These are phyloP conservation scores for Felis chaus DNA, from an alignment of 2,113 vertebrate species.

Conservation along the genomic window DNA sequence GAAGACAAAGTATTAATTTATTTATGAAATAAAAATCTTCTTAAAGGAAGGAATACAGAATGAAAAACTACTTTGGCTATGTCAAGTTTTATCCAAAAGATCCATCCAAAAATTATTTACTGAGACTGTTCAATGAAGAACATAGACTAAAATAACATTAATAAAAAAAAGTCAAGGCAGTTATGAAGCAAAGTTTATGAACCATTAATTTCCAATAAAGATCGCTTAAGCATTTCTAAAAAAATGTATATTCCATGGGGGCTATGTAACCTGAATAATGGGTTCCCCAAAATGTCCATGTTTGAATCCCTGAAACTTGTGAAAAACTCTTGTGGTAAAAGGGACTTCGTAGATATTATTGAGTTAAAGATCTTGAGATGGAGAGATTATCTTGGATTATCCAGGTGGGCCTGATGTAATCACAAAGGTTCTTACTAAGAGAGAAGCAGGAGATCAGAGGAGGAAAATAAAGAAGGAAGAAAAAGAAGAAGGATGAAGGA, in stretches of 20 bases:
- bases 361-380: background rate
- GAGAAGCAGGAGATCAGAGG: background rate
- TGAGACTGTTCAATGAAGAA: background rate
- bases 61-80: background rate
- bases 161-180: background rate
- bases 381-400: background rate
- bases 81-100: background rate
- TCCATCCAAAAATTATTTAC: background rate
- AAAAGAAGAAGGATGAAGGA: no score
- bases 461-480: background rate
- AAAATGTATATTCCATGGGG: rapidly evolving
- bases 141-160: background rate
- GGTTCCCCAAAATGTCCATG: background rate
- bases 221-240: background rate
- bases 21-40: background rate
- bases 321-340: background rate
- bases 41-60: background rate
- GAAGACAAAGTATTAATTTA: background rate
- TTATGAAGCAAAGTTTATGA: background rate
- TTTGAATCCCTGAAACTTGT: background rate
- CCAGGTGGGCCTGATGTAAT: background rate
- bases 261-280: background rate
- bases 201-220: background rate
- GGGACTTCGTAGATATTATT: background rate
- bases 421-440: background rate